Percentiles rank a stretch among this genome's conserved stretches.
These are phyloP conservation scores for Stomorhina lunata DNA, from an alignment of 2,888 invertebrate genomes.

Conservation along the genomic window DNA sequence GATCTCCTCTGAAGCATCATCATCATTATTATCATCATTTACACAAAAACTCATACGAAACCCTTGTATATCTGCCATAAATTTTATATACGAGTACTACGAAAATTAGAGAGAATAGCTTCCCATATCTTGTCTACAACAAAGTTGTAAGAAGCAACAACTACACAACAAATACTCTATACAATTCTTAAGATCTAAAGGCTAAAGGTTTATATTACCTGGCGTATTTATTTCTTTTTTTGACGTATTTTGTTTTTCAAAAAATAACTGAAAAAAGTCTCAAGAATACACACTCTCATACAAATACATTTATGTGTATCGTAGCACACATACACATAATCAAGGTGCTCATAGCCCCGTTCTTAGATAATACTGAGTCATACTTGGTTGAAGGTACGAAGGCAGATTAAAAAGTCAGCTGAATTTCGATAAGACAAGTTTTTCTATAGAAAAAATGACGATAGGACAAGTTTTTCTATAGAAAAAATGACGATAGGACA, in stretches of 20 bases:
- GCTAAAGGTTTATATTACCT: constrained; percentile 64
- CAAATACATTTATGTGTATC: not conserved
- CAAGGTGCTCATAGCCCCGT: not conserved
- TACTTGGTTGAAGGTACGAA: constrained; percentile 10
- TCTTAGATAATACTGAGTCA: constrained; percentile 38
- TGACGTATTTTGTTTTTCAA: constrained; percentile 23
- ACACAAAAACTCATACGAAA: constrained; percentile 17
- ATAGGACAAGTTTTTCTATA: too few relatives aligned
- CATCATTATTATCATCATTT: not conserved
- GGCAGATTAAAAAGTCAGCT: not conserved
- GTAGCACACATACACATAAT: not conserved
- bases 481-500: too few relatives aligned
- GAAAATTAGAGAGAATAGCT: constrained; percentile 23
- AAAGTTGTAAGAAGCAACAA: constrained; percentile 29
- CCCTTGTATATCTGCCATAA: constrained; percentile 16
- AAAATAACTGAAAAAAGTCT: constrained; percentile 39
- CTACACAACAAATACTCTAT: constrained; percentile 7
- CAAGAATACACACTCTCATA: not conserved
- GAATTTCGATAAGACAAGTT: too few relatives aligned
- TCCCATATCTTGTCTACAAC: constrained; percentile 20
- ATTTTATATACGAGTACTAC: constrained; percentile 23
- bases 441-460: too few relatives aligned
- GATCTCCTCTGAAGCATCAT: constrained; percentile 28
- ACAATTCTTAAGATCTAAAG: constrained; percentile 44
- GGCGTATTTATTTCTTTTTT: constrained; percentile 18